Percentiles rank a stretch among this genome's conserved stretches.
phyloP scores from a whole-genome alignment of 64 coral and sea anemone genomes.

The Astreopora myriophthalma region DNA sequence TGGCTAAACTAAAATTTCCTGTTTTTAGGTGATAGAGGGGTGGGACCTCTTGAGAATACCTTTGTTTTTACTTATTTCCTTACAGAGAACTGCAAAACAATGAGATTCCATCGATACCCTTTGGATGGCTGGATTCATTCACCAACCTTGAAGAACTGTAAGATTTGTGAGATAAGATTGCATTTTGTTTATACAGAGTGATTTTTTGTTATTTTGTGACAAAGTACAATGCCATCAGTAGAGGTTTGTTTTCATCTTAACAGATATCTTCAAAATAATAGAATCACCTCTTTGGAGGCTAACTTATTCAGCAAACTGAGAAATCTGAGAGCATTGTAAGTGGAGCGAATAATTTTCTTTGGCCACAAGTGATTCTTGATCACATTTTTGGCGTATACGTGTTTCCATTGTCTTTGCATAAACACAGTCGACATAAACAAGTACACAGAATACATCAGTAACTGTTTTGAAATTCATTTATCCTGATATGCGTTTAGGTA shows the following conservation, averaged over 20 bases:
- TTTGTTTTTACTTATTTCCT: not conserved
- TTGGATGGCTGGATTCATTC: conserved; percentile 52
- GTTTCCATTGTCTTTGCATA: not conserved
- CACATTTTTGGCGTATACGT: not conserved
- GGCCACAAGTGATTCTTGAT: not conserved
- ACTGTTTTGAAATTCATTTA: too few relatives aligned
- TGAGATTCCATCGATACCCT: conserved; percentile 49
- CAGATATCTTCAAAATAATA: conserved; percentile 44
- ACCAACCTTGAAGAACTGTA: conserved; percentile 24
- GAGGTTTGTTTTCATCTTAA: not conserved
- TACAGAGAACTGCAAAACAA: conserved; percentile 53
- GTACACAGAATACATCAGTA: too few relatives aligned
- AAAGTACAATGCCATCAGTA: not conserved
- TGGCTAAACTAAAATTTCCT: too few relatives aligned
- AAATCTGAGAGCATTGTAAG: conserved; percentile 49
- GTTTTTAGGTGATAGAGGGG: too few relatives aligned
- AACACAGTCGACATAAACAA: too few relatives aligned
- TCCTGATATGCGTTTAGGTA: too few relatives aligned
- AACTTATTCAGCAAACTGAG: conserved; percentile 34
- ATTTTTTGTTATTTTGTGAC: too few relatives aligned
- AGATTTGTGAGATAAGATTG: conserved; percentile 4
- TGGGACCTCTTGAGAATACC: too few relatives aligned
- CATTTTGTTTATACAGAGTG: not conserved
- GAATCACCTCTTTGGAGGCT: not conserved
- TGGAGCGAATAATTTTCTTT: not conserved